Conservation (phyloP, 2,113 vertebrate genomes). For the Ceyx melanurus region DNA sequence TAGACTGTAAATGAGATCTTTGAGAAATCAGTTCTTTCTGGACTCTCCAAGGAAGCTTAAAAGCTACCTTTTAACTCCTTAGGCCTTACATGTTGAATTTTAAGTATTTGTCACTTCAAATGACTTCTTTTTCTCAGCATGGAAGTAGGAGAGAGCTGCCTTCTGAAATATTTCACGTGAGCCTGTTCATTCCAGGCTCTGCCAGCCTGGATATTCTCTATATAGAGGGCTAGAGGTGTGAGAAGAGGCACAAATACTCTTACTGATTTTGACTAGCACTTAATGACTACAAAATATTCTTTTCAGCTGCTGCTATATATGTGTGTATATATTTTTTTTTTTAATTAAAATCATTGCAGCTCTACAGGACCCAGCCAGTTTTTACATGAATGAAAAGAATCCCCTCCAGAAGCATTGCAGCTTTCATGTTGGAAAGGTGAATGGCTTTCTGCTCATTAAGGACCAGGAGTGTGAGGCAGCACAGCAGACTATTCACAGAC, state of each 20-base stretch:
- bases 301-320: not conserved
- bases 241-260: not conserved
- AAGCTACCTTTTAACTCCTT: not conserved
- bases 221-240: slow-evolving; percentile 12
- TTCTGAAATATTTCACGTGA: slow-evolving; percentile 4
- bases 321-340: not conserved
- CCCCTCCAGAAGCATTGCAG: not conserved
- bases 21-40: not conserved
- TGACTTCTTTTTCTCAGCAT: not conserved
- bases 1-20: slow-evolving; percentile 32
- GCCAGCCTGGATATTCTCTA: not conserved
- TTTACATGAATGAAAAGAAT: not conserved
- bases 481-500: not conserved
- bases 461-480: not conserved
- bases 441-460: not conserved
- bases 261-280: not conserved
- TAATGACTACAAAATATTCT: not conserved
- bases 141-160: not conserved
- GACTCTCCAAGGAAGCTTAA: not conserved
- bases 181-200: slow-evolving; percentile 11
- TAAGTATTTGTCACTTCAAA: not conserved
- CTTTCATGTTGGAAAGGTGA: not conserved
- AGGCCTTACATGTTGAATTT: not conserved
- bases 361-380: not conserved
- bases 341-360: not conserved